Conservation (phyloP, 2,888 invertebrate species). For the Hofmannophila pseudospretella region DNA sequence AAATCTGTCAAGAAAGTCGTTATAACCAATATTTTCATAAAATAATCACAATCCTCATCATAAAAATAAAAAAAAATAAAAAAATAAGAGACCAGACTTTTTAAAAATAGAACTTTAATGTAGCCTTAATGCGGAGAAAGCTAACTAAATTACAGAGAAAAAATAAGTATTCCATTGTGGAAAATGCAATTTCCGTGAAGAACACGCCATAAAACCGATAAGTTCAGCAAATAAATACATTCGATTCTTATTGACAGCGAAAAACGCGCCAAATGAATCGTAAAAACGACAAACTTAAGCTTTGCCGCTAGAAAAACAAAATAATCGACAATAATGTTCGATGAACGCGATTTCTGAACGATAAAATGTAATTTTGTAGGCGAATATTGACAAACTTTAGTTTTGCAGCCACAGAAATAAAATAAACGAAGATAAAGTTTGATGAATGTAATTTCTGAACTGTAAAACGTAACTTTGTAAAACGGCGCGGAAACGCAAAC, state of each 20-base stretch:
- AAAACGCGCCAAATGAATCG: constrained; percentile 43
- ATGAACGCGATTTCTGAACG: not conserved
- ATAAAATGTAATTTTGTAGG: not conserved
- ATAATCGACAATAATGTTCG: not conserved
- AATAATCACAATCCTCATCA: too few species aligned
- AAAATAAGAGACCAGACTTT: too few species aligned
- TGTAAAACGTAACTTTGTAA: not conserved
- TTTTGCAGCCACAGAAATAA: not conserved
- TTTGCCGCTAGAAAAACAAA: constrained; percentile 2
- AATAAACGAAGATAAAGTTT: not conserved
- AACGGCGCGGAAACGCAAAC: constrained; percentile 36
- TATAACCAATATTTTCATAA: too few species aligned
- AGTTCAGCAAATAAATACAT: constrained; percentile 58
- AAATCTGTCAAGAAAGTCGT: too few species aligned
- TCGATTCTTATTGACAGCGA: constrained; percentile 49
- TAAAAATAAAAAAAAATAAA: too few species aligned
- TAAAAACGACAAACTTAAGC: constrained; percentile 29
- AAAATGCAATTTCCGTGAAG: constrained; percentile 56
- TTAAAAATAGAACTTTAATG: too few species aligned
- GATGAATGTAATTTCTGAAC: not conserved
- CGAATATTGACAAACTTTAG: too few species aligned
- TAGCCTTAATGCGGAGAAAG: too few species aligned
- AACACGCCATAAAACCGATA: constrained; percentile 37
- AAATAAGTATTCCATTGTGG: constrained; percentile 30
- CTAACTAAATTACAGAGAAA: too few species aligned